Conservation (phyloP, 2,797 vertebrate species). For the Xiphophorus birchmanni region DNA sequence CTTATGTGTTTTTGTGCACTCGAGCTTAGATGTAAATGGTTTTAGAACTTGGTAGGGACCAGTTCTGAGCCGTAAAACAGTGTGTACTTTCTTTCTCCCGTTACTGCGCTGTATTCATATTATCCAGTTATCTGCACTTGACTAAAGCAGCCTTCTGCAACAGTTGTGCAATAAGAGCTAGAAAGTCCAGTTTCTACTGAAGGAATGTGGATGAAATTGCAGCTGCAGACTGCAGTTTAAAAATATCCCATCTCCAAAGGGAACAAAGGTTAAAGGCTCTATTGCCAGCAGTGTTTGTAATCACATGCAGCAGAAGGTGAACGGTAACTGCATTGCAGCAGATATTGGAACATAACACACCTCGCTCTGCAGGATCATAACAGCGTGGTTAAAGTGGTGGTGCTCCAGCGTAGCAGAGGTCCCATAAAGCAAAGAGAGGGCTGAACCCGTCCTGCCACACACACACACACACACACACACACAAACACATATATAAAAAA, state of each 20-base stretch:
- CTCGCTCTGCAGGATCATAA: conserved; percentile 99
- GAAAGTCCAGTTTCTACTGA: background rate
- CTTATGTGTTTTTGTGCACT: background rate
- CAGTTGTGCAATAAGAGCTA: background rate
- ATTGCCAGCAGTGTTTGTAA: conserved; percentile 13
- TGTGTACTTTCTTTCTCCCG: background rate
- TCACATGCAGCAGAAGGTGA: conserved; percentile 28
- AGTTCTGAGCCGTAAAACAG: background rate
- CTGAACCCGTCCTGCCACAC: conserved; percentile 91
- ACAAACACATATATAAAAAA: conserved; percentile 21
- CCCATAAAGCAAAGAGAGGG: conserved; percentile 95
- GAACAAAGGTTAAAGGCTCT: conserved; percentile 1
- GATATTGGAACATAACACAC: conserved; percentile 75
- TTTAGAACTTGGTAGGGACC: background rate
- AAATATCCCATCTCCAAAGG: background rate
- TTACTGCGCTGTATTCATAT: background rate
- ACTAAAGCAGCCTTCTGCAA: background rate
- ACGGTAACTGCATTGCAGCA: conserved; percentile 61
- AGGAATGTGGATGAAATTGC: background rate
- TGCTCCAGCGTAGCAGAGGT: conserved; percentile 98
- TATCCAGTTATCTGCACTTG: background rate
- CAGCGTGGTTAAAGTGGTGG: conserved; percentile 99
- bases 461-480: conserved; percentile 37
- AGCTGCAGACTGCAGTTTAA: conserved; percentile 13
- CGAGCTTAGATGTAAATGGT: background rate